A percentile compares a stretch with the other conserved stretches of the same genome.
These are phyloP conservation scores for Cygnus olor DNA, from an alignment of 2,797 vertebrate genomes.

Conservation along the genomic window DNA sequence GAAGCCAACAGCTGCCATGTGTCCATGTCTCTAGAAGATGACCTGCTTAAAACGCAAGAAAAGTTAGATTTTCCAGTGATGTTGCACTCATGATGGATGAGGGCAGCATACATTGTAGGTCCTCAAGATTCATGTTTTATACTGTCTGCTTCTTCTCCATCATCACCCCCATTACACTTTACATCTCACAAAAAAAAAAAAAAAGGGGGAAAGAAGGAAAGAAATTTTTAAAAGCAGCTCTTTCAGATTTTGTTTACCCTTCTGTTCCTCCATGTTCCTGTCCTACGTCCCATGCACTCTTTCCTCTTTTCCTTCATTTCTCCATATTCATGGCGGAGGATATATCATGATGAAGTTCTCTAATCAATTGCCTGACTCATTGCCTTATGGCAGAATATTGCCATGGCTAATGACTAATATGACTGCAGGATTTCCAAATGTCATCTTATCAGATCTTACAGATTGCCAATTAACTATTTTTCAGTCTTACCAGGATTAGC, in stretches of 20 bases:
- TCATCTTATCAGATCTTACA: slow-evolving; percentile 36
- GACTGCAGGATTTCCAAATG: slow-evolving; percentile 64
- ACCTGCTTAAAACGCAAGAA: neutral
- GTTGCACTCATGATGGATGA: neutral
- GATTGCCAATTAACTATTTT: slow-evolving; percentile 40
- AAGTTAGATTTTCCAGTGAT: neutral
- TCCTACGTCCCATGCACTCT: neutral
- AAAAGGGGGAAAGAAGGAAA: neutral
- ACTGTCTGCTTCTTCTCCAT: neutral
- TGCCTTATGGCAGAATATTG: slow-evolving; percentile 70
- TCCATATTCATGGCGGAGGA: neutral
- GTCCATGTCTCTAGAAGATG: neutral
- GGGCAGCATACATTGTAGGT: neutral
- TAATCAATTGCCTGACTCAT: slow-evolving; percentile 66
- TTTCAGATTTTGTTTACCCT: neutral
- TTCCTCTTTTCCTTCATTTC: neutral
- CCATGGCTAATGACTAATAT: slow-evolving; percentile 62
- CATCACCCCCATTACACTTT: neutral
- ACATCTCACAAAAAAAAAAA: neutral
- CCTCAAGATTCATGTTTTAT: neutral
- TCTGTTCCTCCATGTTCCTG: neutral
- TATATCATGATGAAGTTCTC: slow-evolving; percentile 52
- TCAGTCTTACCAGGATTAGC: neutral
- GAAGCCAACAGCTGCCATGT: neutral
- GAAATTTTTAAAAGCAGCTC: neutral